phyloP scores from a whole-genome alignment of 2,888 invertebrate species.

The Saturnia japonica region DNA sequence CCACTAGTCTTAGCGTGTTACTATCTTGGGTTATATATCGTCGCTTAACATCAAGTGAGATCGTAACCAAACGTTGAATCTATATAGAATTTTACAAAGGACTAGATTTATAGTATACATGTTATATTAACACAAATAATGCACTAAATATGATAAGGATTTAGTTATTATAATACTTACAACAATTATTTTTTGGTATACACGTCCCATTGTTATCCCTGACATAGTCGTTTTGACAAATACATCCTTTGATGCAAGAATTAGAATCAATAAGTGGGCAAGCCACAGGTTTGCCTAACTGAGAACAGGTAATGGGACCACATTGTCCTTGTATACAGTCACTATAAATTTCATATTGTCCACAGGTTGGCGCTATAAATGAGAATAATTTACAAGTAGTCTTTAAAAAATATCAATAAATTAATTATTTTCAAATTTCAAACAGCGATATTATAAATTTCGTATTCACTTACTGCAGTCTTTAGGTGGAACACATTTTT shows the following conservation, averaged over 20 bases:
- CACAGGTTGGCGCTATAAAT: neutral
- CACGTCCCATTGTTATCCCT: slow-evolving; percentile 33
- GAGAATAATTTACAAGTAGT: too few species aligned
- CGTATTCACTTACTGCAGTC: slow-evolving; percentile 43
- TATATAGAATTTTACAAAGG: too few species aligned
- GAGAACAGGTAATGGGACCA: neutral
- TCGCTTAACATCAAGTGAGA: too few species aligned
- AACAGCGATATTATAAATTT: too few species aligned
- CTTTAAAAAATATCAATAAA: too few species aligned
- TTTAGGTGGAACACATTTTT: slow-evolving; percentile 28
- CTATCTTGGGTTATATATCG: too few species aligned
- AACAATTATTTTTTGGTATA: neutral
- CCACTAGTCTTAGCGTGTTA: too few species aligned
- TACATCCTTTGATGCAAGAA: slow-evolving; percentile 43
- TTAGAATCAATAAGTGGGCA: slow-evolving; percentile 31
- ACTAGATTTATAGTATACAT: too few species aligned
- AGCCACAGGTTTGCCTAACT: slow-evolving; percentile 7
- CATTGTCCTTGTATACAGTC: neutral
- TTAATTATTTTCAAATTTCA: too few species aligned
- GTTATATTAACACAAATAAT: too few species aligned
- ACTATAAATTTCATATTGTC: neutral
- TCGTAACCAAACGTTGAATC: too few species aligned
- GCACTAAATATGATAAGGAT: neutral
- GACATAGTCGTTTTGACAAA: slow-evolving; percentile 43
- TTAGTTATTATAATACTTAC: neutral